Base-by-base conservation (phyloP, 1,140 invertebrate genomes). In the Apocrypta bakeri region DNA sequence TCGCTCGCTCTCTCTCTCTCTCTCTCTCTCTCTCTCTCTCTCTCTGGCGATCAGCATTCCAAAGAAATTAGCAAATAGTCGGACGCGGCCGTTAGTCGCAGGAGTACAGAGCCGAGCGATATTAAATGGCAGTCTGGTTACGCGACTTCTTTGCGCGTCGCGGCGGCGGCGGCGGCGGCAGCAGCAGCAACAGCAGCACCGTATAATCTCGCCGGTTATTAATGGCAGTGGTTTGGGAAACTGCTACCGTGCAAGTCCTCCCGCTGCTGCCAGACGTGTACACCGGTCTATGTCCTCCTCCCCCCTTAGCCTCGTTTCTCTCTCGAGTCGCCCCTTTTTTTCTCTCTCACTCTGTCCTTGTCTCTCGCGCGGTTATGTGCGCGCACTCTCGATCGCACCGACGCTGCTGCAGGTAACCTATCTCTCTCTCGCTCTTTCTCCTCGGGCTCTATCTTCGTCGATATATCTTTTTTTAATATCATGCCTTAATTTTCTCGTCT, bases 171-270 rank as follows among this genome's bases (percentile, higher is more conserved):
- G n/a, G n/a, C n/a, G n/a, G n/a, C n/a, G n/a, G n/a, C n/a, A n/a
- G n/a, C n/a, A n/a, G n/a, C n/a, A n/a, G n/a, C n/a, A 76, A 68
- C 71, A 61, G n/a, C 29, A 79, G 84, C 89, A 91, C 89, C 89
- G 87, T 91, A 91, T 90, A 91, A 91, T 91, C 90, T 91, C 87
- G 88, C 82, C 87, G 85, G 89, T 91, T 91, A 91, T 91, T 91
- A 91, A 91, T 91, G 89, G 88, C 89, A 88, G 88, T 88, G 88
- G 86, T 91, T 91, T 91, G 88, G 89, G 88, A 91, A 91, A 91
- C 90, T 90, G 90, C 90, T 91, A 91, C 90, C 89, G 90, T 89
- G 89, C 89, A 91, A 88, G 82, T 83, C 79, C 83, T 80, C 84
- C 31, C 66, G 31, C 71, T 37, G 25, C 14, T 42, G 24, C 76